Conservation (phyloP, 2,888 invertebrate genomes). For the Drosophila niveifrons region DNA sequence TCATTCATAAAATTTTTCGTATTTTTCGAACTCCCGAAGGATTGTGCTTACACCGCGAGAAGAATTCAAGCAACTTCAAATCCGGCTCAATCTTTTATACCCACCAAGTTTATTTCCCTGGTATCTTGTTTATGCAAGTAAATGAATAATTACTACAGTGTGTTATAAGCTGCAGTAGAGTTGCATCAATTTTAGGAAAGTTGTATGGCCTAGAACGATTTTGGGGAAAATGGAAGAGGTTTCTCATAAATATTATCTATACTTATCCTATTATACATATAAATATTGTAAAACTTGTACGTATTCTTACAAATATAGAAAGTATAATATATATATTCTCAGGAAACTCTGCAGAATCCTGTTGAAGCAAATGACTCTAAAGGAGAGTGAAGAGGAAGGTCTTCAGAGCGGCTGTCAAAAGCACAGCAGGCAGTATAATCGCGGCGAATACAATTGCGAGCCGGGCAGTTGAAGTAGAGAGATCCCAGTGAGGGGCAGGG, state of each 20-base stretch:
- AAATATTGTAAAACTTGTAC: not conserved
- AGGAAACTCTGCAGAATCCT: no score
- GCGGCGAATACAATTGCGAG: constrained; percentile 71
- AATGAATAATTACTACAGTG: constrained; percentile 76
- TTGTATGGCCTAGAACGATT: no score
- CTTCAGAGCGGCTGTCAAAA: constrained; percentile 66
- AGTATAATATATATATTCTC: not conserved
- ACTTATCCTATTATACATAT: not conserved
- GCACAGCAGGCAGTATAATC: constrained; percentile 73
- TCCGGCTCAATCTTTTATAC: constrained; percentile 3
- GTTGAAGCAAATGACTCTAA: constrained; percentile 21
- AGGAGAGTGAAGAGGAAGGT: constrained; percentile 1
- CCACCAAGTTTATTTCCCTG: not conserved
- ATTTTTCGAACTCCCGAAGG: constrained; percentile 45
- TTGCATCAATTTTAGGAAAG: constrained; percentile 49
- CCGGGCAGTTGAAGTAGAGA: constrained; percentile 16
- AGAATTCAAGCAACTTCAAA: constrained; percentile 46
- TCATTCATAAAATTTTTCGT: constrained; percentile 84
- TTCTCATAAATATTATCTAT: no score
- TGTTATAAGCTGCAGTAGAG: constrained; percentile 67
- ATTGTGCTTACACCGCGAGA: constrained; percentile 61
- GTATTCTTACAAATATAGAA: not conserved
- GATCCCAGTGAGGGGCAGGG: not conserved
- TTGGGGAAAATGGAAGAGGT: no score
- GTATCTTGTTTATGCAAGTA: constrained; percentile 45